Base-by-base conservation (phyloP, 2,113 vertebrate species). In the Carlito syrichta region DNA sequence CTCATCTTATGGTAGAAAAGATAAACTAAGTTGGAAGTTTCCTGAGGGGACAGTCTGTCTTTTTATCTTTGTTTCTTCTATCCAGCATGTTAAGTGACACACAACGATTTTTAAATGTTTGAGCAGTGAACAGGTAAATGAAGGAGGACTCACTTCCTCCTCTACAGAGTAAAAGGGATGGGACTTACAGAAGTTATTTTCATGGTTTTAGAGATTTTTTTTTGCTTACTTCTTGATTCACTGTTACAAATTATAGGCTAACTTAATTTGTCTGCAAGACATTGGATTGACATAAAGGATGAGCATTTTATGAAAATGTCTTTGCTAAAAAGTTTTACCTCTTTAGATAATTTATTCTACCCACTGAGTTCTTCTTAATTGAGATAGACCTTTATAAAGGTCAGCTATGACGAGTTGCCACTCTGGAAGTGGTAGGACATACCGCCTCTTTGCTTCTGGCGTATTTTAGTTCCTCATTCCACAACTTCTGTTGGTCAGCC, bases 391-490 rank as follows among this genome's bases (percentile, higher is more conserved):
- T 76, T 71, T 38, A 62, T 4, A 54, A 56, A 92, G 19, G 6
- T 62, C 82, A 62, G 60, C 1, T 48, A 16, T 35, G 35, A 30
- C 6, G 40, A 58, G 43, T 5, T 56, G 62, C 52, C 38, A 19
- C 43, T 86, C 30, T 2, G 43, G 58, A 14, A 86, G 40, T 16
- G 7, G 38, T 73, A 92, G 56, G 81, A 98, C 99, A 82, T 97
- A 99, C 99, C 98, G 98, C 98, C 77, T 99, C 99, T 97, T 99
- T 99, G 91, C 98, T 98, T 98, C 99, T 99, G 60, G 99, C 99
- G 63, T 99, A 98, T 89, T 99, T 99, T 20, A 99, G 98, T 97
- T 99, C 99, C 94, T 99, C 99, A 77, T 99, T 99, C 99, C 99
- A 99, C 97, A 99, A 97, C 62, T 99, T 99, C 94, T 99, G 99